These are phyloP conservation scores for Chouioia cunea DNA, from an alignment of 2,888 invertebrate genomes.

Conservation along the genomic window DNA sequence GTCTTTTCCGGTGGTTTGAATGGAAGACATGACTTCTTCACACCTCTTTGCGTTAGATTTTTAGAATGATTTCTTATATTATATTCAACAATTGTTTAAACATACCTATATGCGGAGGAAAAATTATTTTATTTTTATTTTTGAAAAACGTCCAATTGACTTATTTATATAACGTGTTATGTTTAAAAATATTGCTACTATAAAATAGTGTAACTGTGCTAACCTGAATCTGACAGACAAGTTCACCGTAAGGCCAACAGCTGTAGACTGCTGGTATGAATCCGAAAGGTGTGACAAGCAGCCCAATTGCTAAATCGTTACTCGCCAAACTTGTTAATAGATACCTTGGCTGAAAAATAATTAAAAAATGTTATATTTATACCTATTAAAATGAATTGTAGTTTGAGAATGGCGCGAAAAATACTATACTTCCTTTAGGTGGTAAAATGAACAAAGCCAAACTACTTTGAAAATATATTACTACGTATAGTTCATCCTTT, in stretches of 20 bases:
- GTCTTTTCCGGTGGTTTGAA: neutral
- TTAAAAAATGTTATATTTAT: neutral
- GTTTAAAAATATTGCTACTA: too few relatives aligned
- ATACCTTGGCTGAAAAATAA: constrained; percentile 81
- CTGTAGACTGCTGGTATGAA: constrained; percentile 86
- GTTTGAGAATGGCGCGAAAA: too few relatives aligned
- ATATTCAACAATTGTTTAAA: too few relatives aligned
- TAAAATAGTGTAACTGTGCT: neutral
- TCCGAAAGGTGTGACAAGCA: constrained; percentile 88
- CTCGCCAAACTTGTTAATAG: constrained; percentile 88
- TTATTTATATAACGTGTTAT: too few relatives aligned
- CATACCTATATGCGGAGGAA: too few relatives aligned
- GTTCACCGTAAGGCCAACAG: constrained; percentile 92
- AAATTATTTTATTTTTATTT: too few relatives aligned
- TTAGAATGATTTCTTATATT: neutral
- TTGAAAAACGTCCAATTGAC: too few relatives aligned
- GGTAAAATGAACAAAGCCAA: too few relatives aligned
- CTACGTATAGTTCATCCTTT: too few relatives aligned
- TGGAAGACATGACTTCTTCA: neutral
- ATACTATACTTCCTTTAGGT: too few relatives aligned
- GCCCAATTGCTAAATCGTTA: constrained; percentile 89
- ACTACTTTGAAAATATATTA: too few relatives aligned
- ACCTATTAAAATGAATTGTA: too few relatives aligned
- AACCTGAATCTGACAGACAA: constrained; percentile 92
- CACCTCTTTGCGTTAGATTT: neutral